A percentile compares a stretch with the other conserved stretches of the same genome.
phyloP scores from a whole-genome alignment of 2,797 vertebrate species.

The Manis pentadactyla region DNA sequence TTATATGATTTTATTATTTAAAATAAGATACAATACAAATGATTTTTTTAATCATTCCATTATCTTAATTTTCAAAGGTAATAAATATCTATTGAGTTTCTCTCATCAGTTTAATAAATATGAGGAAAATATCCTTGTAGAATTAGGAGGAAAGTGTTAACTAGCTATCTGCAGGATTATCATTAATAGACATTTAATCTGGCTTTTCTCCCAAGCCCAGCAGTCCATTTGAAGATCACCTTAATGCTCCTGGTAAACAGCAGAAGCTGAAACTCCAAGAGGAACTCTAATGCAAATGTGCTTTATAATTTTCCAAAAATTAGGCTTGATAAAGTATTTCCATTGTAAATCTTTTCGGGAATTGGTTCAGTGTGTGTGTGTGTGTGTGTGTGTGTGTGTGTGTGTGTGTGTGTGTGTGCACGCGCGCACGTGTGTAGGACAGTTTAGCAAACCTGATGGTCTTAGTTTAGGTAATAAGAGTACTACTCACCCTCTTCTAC shows the following conservation, averaged over 20 bases:
- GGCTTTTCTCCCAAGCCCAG: not conserved
- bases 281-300: not conserved
- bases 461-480: not conserved
- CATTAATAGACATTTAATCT: constrained; percentile 46
- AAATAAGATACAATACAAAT: not conserved
- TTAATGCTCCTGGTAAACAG: constrained; percentile 45
- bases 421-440: not conserved
- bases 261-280: constrained; percentile 56
- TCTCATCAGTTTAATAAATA: not conserved
- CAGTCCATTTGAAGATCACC: constrained; percentile 40
- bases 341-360: not conserved
- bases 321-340: not conserved
- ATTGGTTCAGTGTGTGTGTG: not conserved
- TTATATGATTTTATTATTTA: not conserved
- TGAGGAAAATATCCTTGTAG: not conserved
- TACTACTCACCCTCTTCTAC: not conserved
- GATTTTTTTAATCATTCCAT: not conserved
- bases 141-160: not conserved
- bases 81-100: not conserved
- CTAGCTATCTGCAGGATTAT: not conserved
- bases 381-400: not conserved
- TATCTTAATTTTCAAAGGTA: not conserved
- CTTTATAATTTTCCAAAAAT: not conserved
- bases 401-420: not conserved
- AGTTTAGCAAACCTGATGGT: not conserved